phyloP scores from a whole-genome alignment of 2,888 invertebrate genomes.

The Heliconius sara region DNA sequence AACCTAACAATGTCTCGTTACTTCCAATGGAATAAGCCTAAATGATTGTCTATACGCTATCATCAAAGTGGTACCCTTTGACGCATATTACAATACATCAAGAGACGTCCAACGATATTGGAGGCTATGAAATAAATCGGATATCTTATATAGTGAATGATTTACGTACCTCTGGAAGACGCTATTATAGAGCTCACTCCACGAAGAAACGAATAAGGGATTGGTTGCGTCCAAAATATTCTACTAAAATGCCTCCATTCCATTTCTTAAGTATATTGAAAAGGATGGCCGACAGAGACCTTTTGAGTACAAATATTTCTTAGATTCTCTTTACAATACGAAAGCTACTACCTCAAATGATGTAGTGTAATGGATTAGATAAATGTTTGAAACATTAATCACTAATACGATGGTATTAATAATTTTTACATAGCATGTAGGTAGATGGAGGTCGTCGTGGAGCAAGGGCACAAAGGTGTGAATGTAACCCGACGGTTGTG shows the following conservation, averaged over 20 bases:
- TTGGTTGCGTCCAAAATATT: constrained; percentile 37
- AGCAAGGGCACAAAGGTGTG: no score
- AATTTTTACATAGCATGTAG: neutral
- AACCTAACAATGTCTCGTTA: constrained; percentile 46
- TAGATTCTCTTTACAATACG: constrained; percentile 38
- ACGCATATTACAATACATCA: constrained; percentile 57
- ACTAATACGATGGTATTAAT: neutral
- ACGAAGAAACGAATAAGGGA: constrained; percentile 37
- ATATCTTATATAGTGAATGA: constrained; percentile 56
- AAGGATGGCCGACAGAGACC: constrained; percentile 40
- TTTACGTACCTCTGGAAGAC: constrained; percentile 51
- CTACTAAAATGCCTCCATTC: constrained; percentile 38
- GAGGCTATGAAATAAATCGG: constrained; percentile 57
- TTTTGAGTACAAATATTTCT: constrained; percentile 30
- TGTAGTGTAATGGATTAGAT: constrained; percentile 28
- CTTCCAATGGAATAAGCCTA: constrained; percentile 54
- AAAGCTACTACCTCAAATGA: constrained; percentile 32
- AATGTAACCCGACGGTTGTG: no score
- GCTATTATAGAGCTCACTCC: constrained; percentile 45
- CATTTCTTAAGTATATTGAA: constrained; percentile 44
- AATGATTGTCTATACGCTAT: constrained; percentile 59
- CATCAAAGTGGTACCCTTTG: constrained; percentile 47
- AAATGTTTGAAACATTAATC: constrained; percentile 1
- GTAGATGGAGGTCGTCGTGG: no score
- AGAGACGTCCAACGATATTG: constrained; percentile 59